phyloP scores from a whole-genome alignment of 2,113 vertebrate species.

The Andinoacara biseriatus region DNA sequence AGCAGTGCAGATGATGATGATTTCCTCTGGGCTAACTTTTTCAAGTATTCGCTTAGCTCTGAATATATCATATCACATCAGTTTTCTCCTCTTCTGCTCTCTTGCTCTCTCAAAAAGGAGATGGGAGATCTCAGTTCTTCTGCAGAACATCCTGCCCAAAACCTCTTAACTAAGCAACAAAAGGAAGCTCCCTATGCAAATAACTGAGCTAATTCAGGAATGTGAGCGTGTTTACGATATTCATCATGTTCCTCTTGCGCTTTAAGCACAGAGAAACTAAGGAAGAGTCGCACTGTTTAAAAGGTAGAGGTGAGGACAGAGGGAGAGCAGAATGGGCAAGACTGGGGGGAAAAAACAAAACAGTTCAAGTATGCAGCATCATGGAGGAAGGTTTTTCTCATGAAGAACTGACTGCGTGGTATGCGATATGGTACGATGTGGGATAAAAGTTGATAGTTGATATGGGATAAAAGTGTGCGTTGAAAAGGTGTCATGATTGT shows the following conservation, averaged over 20 bases:
- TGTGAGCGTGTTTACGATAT: conserved; percentile 47
- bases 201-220: conserved; percentile 52
- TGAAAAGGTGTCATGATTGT: conserved; percentile 44
- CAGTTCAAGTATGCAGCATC: too few relatives aligned
- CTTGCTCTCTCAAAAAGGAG: background rate
- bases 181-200: conserved; percentile 28
- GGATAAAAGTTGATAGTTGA: background rate
- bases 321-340: background rate
- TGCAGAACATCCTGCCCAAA: conserved; percentile 35
- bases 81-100: background rate
- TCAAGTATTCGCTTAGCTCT: conserved; percentile 24
- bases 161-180: conserved; percentile 48
- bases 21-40: conserved; percentile 47
- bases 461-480: conserved; percentile 43
- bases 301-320: conserved; percentile 26
- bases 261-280: background rate
- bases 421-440: background rate
- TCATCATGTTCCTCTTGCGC: conserved; percentile 34
- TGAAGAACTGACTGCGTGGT: conserved; percentile 6
- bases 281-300: background rate
- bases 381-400: background rate
- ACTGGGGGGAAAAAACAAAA: too few relatives aligned
- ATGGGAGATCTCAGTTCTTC: conserved; percentile 4
- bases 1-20: conserved; percentile 42
- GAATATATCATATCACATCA: conserved; percentile 36